Conservation (phyloP, 2,888 invertebrate genomes). For the Plemyria rubiginata region DNA sequence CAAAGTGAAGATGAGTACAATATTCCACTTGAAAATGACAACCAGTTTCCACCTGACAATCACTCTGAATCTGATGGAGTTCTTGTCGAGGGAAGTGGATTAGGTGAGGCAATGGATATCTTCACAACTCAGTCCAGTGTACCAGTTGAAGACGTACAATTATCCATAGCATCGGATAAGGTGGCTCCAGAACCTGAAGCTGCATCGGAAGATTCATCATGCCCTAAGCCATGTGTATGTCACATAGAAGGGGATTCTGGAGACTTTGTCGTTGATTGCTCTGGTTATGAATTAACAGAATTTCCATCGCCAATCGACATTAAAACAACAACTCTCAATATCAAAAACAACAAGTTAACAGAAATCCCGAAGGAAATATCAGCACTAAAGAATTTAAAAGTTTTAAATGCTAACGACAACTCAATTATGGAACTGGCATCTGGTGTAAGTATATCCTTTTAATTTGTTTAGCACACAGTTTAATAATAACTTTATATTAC, state of each 20-base stretch:
- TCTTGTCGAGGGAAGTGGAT: conserved; percentile 65
- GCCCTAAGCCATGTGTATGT: conserved; percentile 70
- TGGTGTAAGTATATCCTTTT: conserved; percentile 61
- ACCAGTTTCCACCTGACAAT: conserved; percentile 72
- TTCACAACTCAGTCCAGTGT: conserved; percentile 47
- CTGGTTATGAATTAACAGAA: conserved; percentile 74
- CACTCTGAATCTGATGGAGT: conserved; percentile 55
- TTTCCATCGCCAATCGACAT: conserved; percentile 73
- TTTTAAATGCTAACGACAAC: conserved; percentile 69
- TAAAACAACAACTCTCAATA: conserved; percentile 66
- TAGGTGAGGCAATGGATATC: conserved; percentile 53
- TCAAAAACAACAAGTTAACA: conserved; percentile 74
- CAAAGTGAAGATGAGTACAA: conserved; percentile 68
- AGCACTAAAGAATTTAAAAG: conserved; percentile 63
- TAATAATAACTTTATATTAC: background rate
- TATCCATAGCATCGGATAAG: conserved; percentile 45
- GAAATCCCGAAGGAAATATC: conserved; percentile 71
- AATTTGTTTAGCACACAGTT: background rate
- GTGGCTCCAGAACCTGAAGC: conserved; percentile 35
- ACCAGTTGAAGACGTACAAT: conserved; percentile 62
- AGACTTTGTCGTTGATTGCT: conserved; percentile 75
- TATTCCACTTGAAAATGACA: conserved; percentile 72
- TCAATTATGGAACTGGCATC: conserved; percentile 65
- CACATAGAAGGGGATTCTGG: conserved; percentile 63
- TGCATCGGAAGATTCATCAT: conserved; percentile 47